These are phyloP conservation scores for Phytoseiulus persimilis DNA, from an alignment of 2,888 invertebrate genomes.

Conservation along the genomic window DNA sequence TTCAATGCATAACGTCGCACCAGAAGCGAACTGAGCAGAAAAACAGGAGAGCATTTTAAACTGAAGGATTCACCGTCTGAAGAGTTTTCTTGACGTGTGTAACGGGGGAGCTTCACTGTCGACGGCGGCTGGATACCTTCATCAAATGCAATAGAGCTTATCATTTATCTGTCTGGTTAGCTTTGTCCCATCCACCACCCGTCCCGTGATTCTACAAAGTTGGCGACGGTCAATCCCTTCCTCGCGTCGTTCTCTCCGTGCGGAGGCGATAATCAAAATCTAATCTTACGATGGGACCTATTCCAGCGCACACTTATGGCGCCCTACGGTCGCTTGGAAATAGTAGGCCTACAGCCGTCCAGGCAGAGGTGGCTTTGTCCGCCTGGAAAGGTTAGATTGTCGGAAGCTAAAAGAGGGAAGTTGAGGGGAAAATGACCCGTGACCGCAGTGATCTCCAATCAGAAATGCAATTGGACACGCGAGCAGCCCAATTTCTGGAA, in stretches of 20 bases:
- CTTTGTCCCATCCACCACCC: not conserved
- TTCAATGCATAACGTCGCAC: not conserved
- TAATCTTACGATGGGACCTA: not conserved
- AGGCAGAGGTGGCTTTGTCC: too few species aligned
- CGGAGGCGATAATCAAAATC: not conserved
- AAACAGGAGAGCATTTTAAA: not conserved
- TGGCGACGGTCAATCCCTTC: not conserved
- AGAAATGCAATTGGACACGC: too few species aligned
- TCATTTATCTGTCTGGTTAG: not conserved
- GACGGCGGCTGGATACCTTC: not conserved
- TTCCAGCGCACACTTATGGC: not conserved
- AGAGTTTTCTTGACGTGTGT: not conserved
- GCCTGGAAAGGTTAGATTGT: too few species aligned
- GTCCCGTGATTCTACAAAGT: not conserved
- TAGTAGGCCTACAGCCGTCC: too few species aligned
- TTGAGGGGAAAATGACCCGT: too few species aligned
- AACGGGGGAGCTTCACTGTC: not conserved
- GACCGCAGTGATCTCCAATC: too few species aligned
- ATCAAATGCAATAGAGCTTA: not conserved
- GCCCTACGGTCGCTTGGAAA: not conserved
- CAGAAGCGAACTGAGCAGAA: not conserved
- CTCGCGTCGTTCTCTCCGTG: not conserved
- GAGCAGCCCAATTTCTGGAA: too few species aligned
- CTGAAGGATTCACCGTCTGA: not conserved
- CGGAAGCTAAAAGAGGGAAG: too few species aligned